These are phyloP conservation scores for Nebria ingens DNA, from an alignment of 1,140 invertebrate genomes.

Conservation along the genomic window DNA sequence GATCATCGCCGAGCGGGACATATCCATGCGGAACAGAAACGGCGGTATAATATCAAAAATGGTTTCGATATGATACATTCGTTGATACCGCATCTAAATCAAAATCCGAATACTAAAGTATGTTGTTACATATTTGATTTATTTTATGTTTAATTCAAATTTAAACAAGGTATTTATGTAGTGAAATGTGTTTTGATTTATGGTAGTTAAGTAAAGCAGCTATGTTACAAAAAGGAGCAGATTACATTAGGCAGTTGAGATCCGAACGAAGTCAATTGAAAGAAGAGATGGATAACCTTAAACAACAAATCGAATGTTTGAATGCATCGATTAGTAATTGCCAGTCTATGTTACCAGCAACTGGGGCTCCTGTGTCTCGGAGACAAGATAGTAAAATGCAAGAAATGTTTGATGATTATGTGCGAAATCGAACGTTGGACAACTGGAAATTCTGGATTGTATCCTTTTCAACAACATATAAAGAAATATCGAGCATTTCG, in stretches of 20 bases:
- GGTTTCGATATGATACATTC: constrained; percentile 91
- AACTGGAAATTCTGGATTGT: constrained; percentile 99
- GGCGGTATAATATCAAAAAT: constrained; percentile 94
- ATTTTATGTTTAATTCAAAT: constrained; percentile 3
- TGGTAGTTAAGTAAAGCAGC: constrained; percentile 91
- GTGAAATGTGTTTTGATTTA: constrained; percentile 9
- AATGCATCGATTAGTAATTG: constrained; percentile 88
- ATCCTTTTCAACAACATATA: constrained; percentile 47
- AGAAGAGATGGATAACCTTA: constrained; percentile 79
- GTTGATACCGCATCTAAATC: constrained; percentile 84
- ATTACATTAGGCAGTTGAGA: constrained; percentile 87
- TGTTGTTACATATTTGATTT: constrained; percentile 22
- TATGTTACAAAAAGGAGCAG: constrained; percentile 93
- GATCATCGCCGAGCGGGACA: constrained; percentile 73
- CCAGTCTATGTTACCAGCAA: constrained; percentile 89
- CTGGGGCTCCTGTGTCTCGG: constrained; percentile 84
- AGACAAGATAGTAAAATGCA: constrained; percentile 85
- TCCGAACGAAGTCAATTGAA: constrained; percentile 75
- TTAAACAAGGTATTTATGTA: no score
- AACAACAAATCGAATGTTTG: constrained; percentile 78
- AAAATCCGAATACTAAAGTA: constrained; percentile 85
- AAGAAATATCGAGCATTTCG: constrained; percentile 20
- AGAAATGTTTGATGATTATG: constrained; percentile 91
- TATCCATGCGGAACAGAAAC: constrained; percentile 95
- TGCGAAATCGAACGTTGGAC: constrained; percentile 69